Conservation (phyloP, 1,140 invertebrate species). For the Cataglyphis hispanica region DNA sequence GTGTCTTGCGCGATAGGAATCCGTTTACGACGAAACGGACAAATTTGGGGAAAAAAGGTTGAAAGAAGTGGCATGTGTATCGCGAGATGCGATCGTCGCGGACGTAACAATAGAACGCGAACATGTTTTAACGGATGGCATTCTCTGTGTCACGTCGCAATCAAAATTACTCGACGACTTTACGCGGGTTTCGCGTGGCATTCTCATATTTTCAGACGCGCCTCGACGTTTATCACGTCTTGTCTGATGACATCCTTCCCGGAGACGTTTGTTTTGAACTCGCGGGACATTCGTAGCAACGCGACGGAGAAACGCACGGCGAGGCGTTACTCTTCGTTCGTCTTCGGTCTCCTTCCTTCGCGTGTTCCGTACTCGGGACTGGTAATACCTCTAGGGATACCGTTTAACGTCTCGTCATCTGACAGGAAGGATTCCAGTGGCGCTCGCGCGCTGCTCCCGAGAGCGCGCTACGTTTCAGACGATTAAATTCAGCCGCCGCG, state of each 20-base stretch:
- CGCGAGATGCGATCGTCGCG: conserved; percentile 23
- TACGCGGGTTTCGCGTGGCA: conserved; percentile 56
- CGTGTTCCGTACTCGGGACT: conserved; percentile 69
- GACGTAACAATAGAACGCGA: conserved; percentile 42
- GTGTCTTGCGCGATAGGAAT: neutral
- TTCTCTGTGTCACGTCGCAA: conserved; percentile 34
- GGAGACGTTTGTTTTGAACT: conserved; percentile 73
- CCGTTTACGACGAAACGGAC: neutral
- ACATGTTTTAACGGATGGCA: conserved; percentile 18
- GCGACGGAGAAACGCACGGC: conserved; percentile 43
- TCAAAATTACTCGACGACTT: conserved; percentile 58
- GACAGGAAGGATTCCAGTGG: conserved; percentile 71
- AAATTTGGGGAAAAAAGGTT: neutral
- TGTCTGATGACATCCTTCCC: conserved; percentile 67
- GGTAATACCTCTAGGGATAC: conserved; percentile 76
- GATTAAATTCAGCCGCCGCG: conserved; percentile 75
- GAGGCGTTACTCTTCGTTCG: conserved; percentile 59
- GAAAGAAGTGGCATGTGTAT: neutral
- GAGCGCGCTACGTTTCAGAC: conserved; percentile 67
- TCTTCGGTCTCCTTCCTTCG: conserved; percentile 53
- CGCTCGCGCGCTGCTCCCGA: conserved; percentile 51
- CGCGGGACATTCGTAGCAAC: conserved; percentile 63
- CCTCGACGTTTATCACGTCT: conserved; percentile 69
- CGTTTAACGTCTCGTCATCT: conserved; percentile 72
- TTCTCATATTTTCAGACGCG: conserved; percentile 64